A percentile compares a stretch with the other conserved stretches of the same genome.
phyloP scores from a whole-genome alignment of 2,797 vertebrate species.

The Zenarchopterus dispar region DNA sequence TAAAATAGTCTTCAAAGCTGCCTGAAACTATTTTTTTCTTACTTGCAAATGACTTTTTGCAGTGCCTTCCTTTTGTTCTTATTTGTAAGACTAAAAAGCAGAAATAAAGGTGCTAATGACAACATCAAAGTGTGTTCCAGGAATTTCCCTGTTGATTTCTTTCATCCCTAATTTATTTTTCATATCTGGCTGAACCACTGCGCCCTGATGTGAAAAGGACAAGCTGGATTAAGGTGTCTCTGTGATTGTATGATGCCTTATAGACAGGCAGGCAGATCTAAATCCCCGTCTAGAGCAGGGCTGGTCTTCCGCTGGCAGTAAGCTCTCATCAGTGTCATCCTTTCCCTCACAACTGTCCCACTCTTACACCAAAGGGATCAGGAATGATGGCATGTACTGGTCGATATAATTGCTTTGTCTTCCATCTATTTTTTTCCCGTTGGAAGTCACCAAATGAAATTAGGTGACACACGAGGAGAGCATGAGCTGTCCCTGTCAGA shows the following conservation, averaged over 20 bases:
- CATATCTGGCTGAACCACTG: conserved; percentile 62
- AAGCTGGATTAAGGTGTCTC: conserved; percentile 84
- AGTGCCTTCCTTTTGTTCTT: too few species aligned
- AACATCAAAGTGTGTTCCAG: conserved; percentile 61
- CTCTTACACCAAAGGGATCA: conserved; percentile 68
- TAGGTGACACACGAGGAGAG: conserved; percentile 45
- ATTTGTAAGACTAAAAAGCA: too few species aligned
- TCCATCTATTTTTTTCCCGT: conserved; percentile 49
- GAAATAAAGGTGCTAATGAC: conserved; percentile 39
- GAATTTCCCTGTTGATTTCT: conserved; percentile 70
- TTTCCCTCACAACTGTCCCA: conserved; percentile 40
- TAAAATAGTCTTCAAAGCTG: too few species aligned
- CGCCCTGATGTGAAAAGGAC: conserved; percentile 73
- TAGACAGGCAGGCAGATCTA: conserved; percentile 64
- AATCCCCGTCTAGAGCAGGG: conserved; percentile 79
- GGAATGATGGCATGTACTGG: conserved; percentile 69
- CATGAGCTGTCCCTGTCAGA: conserved; percentile 33
- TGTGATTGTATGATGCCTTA: conserved; percentile 59
- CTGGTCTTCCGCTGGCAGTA: conserved; percentile 66
- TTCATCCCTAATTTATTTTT: conserved; percentile 74
- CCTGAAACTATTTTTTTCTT: too few species aligned
- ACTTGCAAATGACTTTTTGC: too few species aligned
- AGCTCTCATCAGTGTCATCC: conserved; percentile 81
- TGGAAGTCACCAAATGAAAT: conserved; percentile 69
- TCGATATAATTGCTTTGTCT: conserved; percentile 79